Evolutionary conservation across 2,797 vertebrate species (phyloP).

Genomic region (Arnoldichthys spilopterus): DNA sequence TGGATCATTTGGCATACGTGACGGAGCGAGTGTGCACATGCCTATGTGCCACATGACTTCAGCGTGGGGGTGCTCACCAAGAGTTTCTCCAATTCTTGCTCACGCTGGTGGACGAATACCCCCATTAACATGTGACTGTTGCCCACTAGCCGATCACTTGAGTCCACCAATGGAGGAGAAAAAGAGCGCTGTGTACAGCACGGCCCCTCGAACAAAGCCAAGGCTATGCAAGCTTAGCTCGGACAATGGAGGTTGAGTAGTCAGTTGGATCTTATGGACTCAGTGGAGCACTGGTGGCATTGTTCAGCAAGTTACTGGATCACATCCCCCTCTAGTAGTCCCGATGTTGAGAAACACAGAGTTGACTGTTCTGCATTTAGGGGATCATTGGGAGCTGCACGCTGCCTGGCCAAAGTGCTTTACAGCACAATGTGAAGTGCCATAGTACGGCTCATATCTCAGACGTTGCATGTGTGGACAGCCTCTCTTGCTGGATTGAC

Average conservation of each 20-base stretch:
- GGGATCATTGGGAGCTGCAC: slow-evolving; percentile 11
- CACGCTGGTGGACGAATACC: slow-evolving; percentile 9
- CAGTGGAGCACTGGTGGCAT: slow-evolving; percentile 5
- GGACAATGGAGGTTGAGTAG: slow-evolving; percentile 19
- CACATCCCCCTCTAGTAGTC: neutral
- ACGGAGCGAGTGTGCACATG: neutral
- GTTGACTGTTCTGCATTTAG: slow-evolving; percentile 10
- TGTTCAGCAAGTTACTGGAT: slow-evolving; percentile 7
- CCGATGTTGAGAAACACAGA: slow-evolving; percentile 18
- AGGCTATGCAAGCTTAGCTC: slow-evolving; percentile 17
- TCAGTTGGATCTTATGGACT: slow-evolving; percentile 27
- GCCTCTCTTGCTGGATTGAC: neutral
- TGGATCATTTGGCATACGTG: neutral
- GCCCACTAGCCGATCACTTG: slow-evolving; percentile 11
- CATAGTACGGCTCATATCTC: neutral
- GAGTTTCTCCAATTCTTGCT: slow-evolving; percentile 5
- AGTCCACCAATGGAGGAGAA: neutral
- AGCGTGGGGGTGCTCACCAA: neutral
- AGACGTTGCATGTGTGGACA: slow-evolving; percentile 7
- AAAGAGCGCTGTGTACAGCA: neutral
- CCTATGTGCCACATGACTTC: neutral
- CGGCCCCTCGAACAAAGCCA: slow-evolving; percentile 24
- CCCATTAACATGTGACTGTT: slow-evolving; percentile 53
- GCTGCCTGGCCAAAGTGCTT: neutral
- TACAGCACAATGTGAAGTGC: neutral